A percentile compares a stretch with the other conserved stretches of the same genome.
Conservation (phyloP, 2,888 invertebrate species). For the Rhimphoctona megacephalus region DNA sequence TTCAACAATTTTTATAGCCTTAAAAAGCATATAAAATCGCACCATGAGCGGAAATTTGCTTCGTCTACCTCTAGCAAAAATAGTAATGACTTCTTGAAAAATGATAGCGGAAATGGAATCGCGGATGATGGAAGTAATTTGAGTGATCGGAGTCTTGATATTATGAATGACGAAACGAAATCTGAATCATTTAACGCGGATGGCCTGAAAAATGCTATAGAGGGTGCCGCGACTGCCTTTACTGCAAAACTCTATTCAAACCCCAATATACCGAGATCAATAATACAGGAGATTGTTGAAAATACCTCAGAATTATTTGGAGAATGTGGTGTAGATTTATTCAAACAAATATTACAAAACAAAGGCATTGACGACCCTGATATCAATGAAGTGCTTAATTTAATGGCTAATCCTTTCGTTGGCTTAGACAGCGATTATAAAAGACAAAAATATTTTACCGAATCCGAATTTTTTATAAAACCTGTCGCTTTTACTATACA, state of each 20-base stretch:
- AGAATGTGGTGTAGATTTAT: constrained; percentile 11
- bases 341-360: constrained; percentile 20
- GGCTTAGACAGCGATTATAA: constrained; percentile 44
- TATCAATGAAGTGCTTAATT: constrained; percentile 14
- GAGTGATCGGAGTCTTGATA: neutral
- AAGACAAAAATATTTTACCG: constrained; percentile 18
- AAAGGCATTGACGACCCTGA: constrained; percentile 25
- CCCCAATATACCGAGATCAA: constrained; percentile 2
- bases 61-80: neutral
- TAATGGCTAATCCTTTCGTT: constrained; percentile 33
- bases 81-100: neutral
- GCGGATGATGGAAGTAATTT: neutral
- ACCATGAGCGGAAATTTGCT: neutral
- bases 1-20: constrained; percentile 12
- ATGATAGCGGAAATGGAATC: neutral
- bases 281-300: constrained; percentile 49
- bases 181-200: constrained; percentile 24
- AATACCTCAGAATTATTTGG: constrained; percentile 45
- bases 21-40: constrained; percentile 8
- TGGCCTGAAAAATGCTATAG: constrained; percentile 15
- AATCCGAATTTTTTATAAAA: constrained; percentile 21
- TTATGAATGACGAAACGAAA: neutral
- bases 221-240: constrained; percentile 30
- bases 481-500: constrained; percentile 40
- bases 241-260: constrained; percentile 52